A percentile compares a stretch with the other conserved stretches of the same genome.
Evolutionary conservation across 1,140 invertebrate genomes (phyloP).

Genomic region (Pissodes strobi): DNA sequence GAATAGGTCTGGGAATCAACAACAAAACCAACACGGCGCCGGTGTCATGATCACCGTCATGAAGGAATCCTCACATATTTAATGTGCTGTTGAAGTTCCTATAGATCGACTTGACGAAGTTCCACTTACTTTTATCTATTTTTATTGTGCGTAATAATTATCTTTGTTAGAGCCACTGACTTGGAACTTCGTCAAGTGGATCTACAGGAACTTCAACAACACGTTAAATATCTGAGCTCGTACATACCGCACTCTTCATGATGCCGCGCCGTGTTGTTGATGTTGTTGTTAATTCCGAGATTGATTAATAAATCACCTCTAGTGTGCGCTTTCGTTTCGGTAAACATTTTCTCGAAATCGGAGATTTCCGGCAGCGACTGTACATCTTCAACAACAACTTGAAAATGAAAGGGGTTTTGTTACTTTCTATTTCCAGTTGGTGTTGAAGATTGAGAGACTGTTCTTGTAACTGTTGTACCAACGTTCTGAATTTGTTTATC

Average conservation of each 20-base stretch:
- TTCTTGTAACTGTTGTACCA: constrained; percentile 86
- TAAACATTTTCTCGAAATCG: constrained; percentile 90
- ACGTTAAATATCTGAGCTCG: no score
- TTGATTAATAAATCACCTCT: no score
- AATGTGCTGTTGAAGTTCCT: constrained; percentile 85
- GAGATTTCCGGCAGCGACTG: constrained; percentile 70
- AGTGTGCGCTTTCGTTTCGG: constrained; percentile 86
- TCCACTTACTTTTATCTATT: no score
- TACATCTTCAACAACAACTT: no score
- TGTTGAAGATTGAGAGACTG: constrained; percentile 72
- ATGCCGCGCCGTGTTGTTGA: no score
- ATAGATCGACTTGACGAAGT: constrained; percentile 84
- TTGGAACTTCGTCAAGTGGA: no score
- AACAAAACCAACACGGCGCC: constrained; percentile 86
- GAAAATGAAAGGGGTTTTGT: no score
- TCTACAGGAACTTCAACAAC: no score
- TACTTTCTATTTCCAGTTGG: constrained; percentile 60
- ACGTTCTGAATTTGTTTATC: constrained; percentile 92
- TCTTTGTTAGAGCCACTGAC: no score
- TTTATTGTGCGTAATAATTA: no score
- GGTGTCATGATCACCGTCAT: constrained; percentile 95
- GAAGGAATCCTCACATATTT: constrained; percentile 90
- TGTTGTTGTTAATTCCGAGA: no score
- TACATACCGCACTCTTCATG: no score
- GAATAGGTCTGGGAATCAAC: constrained; percentile 85